phyloP scores from a whole-genome alignment of 2,888 invertebrate species.

The Protophormia terraenovae region DNA sequence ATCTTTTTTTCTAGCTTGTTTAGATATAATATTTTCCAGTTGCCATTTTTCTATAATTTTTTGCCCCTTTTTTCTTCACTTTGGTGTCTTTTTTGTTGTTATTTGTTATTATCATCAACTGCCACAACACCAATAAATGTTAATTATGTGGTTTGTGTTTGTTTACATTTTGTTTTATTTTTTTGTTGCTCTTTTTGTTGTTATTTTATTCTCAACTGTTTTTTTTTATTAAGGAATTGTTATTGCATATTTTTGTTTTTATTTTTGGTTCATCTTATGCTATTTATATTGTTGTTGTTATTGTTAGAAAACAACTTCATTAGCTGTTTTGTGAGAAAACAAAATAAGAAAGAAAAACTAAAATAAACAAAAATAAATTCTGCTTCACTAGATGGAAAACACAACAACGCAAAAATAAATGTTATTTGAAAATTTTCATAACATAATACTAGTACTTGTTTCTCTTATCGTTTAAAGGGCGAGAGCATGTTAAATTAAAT shows the following conservation, averaged over 20 bases:
- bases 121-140: constrained; percentile 55
- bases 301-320: constrained; percentile 27
- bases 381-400: neutral
- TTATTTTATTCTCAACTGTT: neutral
- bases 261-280: neutral
- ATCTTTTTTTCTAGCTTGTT: neutral
- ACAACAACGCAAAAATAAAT: neutral
- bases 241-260: neutral
- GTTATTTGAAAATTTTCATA: neutral
- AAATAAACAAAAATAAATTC: neutral
- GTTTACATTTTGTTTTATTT: constrained; percentile 24
- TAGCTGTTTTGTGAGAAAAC: constrained; percentile 1
- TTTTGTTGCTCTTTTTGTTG: constrained; percentile 1
- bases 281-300: neutral
- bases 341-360: no score
- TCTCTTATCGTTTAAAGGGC: neutral
- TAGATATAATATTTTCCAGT: constrained; percentile 9
- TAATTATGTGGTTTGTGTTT: constrained; percentile 58
- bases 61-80: neutral
- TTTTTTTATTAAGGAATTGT: neutral
- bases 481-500: neutral
- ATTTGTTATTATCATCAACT: constrained; percentile 22
- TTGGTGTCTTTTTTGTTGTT: neutral
- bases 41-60: neutral
- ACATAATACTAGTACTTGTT: neutral